These are phyloP conservation scores for Malaclemys terrapin DNA, from an alignment of 2,113 vertebrate genomes.

Conservation along the genomic window DNA sequence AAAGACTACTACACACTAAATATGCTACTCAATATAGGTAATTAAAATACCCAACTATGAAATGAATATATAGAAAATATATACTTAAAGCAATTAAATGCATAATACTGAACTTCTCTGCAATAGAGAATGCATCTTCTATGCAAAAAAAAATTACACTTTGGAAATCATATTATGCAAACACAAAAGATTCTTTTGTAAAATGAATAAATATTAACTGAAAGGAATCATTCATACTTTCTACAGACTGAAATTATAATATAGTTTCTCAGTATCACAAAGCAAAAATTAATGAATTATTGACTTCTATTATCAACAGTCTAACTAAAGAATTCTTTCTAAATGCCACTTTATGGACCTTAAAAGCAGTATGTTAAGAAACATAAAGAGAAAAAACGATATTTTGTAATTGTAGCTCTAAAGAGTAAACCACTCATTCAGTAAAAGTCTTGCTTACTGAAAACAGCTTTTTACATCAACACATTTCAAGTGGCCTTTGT, in stretches of 20 bases:
- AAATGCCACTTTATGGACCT: slow-evolving; percentile 76
- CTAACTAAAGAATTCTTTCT: slow-evolving; percentile 71
- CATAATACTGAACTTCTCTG: background rate
- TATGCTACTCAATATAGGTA: background rate
- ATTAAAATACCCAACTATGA: background rate
- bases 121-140: slow-evolving; percentile 3
- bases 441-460: slow-evolving; percentile 73
- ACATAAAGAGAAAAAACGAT: slow-evolving; percentile 64
- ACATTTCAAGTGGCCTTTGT: slow-evolving; percentile 58
- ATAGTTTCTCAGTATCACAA: slow-evolving; percentile 38
- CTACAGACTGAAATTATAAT: slow-evolving; percentile 34
- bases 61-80: background rate
- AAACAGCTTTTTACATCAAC: slow-evolving; percentile 68
- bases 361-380: slow-evolving; percentile 68
- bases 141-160: slow-evolving; percentile 45
- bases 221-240: slow-evolving; percentile 49
- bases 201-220: slow-evolving; percentile 61
- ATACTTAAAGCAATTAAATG: background rate
- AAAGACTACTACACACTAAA: background rate
- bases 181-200: slow-evolving; percentile 71
- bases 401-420: slow-evolving; percentile 26
- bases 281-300: slow-evolving; percentile 63
- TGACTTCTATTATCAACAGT: slow-evolving; percentile 64
- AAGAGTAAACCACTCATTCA: slow-evolving; percentile 61
- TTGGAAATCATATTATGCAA: slow-evolving; percentile 64